Percentiles rank a stretch among this genome's conserved stretches.
Evolutionary conservation across 2,797 vertebrate species (phyloP).

Genomic region (Microctenopoma lineatum): DNA sequence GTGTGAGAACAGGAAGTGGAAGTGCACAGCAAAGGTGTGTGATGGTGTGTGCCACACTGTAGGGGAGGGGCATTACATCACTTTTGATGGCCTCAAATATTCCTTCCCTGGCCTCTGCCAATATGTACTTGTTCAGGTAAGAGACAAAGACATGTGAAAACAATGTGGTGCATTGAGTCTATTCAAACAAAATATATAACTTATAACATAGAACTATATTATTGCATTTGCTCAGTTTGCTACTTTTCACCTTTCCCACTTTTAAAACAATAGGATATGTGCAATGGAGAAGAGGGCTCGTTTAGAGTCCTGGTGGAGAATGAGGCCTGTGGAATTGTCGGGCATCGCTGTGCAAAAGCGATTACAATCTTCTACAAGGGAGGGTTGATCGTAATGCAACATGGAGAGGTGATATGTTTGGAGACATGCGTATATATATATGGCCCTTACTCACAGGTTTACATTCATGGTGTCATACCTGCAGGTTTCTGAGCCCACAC

Average conservation of each 20-base stretch:
- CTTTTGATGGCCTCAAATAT: conserved; percentile 93
- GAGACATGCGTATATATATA: background rate
- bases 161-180: background rate
- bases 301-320: conserved; percentile 93
- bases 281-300: conserved; percentile 84
- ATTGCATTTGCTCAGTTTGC: background rate
- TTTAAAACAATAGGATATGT: conserved; percentile 86
- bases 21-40: conserved; percentile 87
- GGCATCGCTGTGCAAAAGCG: conserved; percentile 89
- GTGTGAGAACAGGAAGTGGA: conserved; percentile 91
- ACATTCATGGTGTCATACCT: background rate
- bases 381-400: conserved; percentile 88
- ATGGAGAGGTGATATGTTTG: conserved; percentile 83
- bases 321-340: conserved; percentile 89
- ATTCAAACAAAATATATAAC: conserved; percentile 1
- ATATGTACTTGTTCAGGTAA: conserved; percentile 95
- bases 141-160: conserved; percentile 30
- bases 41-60: conserved; percentile 89
- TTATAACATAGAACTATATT: too few relatives aligned
- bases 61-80: conserved; percentile 92
- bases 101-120: conserved; percentile 93
- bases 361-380: conserved; percentile 86
- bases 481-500: background rate
- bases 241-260: background rate
- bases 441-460: too few relatives aligned